Evolutionary conservation across 2,888 invertebrate species (phyloP).

Genomic region (Caenorhabditis panamensis): DNA sequence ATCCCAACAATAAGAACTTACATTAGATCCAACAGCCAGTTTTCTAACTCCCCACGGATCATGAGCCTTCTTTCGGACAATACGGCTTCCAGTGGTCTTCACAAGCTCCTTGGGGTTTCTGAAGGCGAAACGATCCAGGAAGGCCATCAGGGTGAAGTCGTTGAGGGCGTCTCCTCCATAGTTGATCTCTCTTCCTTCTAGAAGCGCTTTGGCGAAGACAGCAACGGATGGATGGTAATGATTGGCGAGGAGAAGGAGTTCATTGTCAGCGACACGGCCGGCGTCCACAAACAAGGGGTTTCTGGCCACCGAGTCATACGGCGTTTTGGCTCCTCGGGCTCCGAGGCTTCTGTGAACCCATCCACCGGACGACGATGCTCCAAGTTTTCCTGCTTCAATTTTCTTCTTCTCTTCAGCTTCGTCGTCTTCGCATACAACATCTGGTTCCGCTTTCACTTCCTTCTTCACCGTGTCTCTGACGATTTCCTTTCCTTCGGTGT

Average conservation of each 20-base stretch:
- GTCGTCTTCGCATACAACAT: constrained; percentile 26
- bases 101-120: constrained; percentile 86
- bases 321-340: constrained; percentile 53
- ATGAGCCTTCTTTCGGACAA: constrained; percentile 66
- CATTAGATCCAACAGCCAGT: constrained; percentile 70
- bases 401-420: constrained; percentile 55
- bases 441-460: constrained; percentile 12
- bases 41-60: constrained; percentile 75
- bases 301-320: constrained; percentile 85
- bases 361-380: constrained; percentile 58
- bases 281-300: constrained; percentile 92
- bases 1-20: constrained; percentile 42
- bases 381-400: constrained; percentile 44
- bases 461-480: constrained; percentile 31
- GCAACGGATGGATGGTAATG: constrained; percentile 95
- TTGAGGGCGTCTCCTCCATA: constrained; percentile 95
- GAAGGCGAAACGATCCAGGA: constrained; percentile 95
- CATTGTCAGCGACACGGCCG: constrained; percentile 86
- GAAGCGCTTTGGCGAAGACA: constrained; percentile 88
- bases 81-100: constrained; percentile 27
- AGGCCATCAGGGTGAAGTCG: constrained; percentile 92
- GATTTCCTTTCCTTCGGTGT: constrained; percentile 66
- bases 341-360: constrained; percentile 70
- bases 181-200: constrained; percentile 81
- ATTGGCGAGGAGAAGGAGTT: constrained; percentile 86